A percentile compares a stretch with the other conserved stretches of the same genome.
Evolutionary conservation across 2,113 vertebrate genomes (phyloP).

Genomic region (Nycticebus coucang): DNA sequence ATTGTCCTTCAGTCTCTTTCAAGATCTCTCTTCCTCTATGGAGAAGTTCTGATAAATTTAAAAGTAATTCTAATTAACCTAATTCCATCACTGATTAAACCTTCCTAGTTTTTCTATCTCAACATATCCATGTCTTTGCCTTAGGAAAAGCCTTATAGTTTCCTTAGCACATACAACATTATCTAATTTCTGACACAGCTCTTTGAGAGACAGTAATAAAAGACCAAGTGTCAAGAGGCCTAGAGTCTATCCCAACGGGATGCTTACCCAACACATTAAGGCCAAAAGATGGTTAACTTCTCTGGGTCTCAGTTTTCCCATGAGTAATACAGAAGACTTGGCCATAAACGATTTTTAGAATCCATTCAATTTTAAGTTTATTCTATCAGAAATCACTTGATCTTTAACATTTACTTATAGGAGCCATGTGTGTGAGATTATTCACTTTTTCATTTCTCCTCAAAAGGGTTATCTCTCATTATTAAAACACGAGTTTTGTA

Average conservation of each 20-base stretch:
- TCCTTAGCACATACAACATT: neutral
- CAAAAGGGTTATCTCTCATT: neutral
- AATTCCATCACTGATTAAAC: conserved; percentile 5
- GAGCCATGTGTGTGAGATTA: neutral
- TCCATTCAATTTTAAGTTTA: neutral
- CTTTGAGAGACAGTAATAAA: neutral
- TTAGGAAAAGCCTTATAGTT: neutral
- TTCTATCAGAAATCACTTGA: neutral
- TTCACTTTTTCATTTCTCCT: conserved; percentile 23
- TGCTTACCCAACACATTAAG: neutral
- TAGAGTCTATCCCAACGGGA: neutral
- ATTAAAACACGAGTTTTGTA: neutral
- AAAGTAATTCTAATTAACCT: conserved; percentile 45
- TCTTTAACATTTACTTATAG: neutral
- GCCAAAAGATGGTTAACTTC: neutral
- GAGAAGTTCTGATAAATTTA: conserved; percentile 5
- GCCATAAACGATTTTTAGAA: neutral
- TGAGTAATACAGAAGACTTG: conserved; percentile 3
- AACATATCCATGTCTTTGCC: neutral
- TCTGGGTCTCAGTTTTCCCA: neutral
- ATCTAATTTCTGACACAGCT: neutral
- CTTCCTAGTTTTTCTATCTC: neutral
- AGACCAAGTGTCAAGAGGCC: neutral
- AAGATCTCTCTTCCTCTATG: conserved; percentile 16
- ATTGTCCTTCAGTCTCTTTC: neutral